A percentile compares a stretch with the other conserved stretches of the same genome.
Conservation (phyloP, 1,140 invertebrate genomes). For the Copidosoma floridanum region DNA sequence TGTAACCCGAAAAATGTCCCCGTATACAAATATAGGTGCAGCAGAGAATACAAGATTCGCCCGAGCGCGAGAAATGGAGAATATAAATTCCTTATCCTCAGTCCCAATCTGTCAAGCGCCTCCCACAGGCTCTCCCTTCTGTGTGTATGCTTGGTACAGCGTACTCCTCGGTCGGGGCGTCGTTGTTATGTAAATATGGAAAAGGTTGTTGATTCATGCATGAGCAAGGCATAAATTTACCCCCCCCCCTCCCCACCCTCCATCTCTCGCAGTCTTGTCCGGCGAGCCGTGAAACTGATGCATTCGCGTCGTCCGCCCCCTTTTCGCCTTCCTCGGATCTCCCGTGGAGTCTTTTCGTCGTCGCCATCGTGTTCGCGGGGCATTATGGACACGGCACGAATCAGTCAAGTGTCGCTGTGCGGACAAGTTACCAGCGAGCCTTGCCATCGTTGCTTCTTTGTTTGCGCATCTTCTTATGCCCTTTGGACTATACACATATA, state of each 20-base stretch:
- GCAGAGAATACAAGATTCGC: too few species aligned
- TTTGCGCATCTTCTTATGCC: too few species aligned
- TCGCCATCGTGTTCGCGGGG: too few species aligned
- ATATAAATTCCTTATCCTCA: slow-evolving; percentile 42
- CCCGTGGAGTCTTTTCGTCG: slow-evolving; percentile 24
- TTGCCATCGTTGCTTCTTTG: too few species aligned
- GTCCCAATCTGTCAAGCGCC: slow-evolving; percentile 49
- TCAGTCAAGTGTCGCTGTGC: slow-evolving; percentile 29
- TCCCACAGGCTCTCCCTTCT: slow-evolving; percentile 33
- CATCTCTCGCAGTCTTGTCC: slow-evolving; percentile 43
- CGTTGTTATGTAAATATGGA: slow-evolving; percentile 55
- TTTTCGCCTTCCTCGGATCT: too few species aligned
- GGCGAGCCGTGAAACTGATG: slow-evolving; percentile 55
- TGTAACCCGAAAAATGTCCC: too few species aligned
- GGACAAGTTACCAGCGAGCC: too few species aligned
- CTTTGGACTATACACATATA: too few species aligned
- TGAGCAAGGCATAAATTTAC: slow-evolving; percentile 46
- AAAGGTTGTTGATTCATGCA: slow-evolving; percentile 53
- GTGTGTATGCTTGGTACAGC: slow-evolving; percentile 24
- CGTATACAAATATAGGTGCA: neutral
- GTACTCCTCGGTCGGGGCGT: slow-evolving; percentile 33
- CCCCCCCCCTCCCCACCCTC: neutral
- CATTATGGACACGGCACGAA: slow-evolving; percentile 8
- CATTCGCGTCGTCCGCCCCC: too few species aligned
- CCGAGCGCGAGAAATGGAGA: too few species aligned